These are phyloP conservation scores for Pristis pectinata DNA, from an alignment of 2,797 vertebrate species.

Conservation along the genomic window DNA sequence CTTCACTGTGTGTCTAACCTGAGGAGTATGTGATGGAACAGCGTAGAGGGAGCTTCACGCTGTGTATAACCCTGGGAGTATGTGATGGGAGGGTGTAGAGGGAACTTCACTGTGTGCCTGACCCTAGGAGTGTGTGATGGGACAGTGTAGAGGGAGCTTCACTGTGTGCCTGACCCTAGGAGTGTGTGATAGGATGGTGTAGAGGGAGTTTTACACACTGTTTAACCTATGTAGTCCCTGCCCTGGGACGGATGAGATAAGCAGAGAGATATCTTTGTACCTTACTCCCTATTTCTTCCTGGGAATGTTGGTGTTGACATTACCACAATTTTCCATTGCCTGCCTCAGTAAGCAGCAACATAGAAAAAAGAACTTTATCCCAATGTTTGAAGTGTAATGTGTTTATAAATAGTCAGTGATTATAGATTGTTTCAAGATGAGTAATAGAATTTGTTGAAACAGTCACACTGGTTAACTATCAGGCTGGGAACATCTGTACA, in stretches of 20 bases:
- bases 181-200: not conserved
- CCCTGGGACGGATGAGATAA: not conserved
- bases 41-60: not conserved
- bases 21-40: not conserved
- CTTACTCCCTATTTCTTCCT: not conserved
- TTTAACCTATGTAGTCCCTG: not conserved
- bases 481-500: slow-evolving; percentile 32
- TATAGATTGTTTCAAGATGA: slow-evolving; percentile 27
- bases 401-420: slow-evolving; percentile 32
- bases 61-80: not conserved
- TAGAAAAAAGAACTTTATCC: not conserved
- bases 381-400: not conserved
- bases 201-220: not conserved
- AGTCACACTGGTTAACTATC: slow-evolving; percentile 29
- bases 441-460: slow-evolving; percentile 26
- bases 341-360: not conserved
- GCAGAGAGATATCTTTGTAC: not conserved
- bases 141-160: not conserved
- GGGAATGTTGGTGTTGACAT: not conserved
- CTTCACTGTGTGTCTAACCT: not conserved
- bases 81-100: not conserved
- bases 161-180: no score
- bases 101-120: not conserved
- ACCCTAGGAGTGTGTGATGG: not conserved
- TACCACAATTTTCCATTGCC: not conserved